A percentile compares a stretch with the other conserved stretches of the same genome.
These are phyloP conservation scores for Dreissena rostriformis DNA, from an alignment of 1,140 invertebrate genomes.

Conservation along the genomic window DNA sequence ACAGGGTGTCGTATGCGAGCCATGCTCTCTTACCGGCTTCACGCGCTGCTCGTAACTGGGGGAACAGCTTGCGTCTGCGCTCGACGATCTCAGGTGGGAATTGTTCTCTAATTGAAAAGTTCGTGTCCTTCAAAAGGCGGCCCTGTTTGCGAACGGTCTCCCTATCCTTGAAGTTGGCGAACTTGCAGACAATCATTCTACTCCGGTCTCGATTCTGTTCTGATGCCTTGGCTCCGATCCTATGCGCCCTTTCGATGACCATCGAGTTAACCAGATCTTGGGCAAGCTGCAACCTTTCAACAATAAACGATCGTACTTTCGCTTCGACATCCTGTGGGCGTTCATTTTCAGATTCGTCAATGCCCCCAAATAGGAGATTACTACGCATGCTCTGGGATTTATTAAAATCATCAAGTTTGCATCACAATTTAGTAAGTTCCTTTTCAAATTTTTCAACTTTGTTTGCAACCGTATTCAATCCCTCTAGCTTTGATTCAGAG, in stretches of 20 bases:
- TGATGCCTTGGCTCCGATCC: neutral
- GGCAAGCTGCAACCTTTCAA: neutral
- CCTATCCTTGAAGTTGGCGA: constrained; percentile 8
- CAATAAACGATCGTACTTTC: neutral
- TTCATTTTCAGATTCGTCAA: neutral
- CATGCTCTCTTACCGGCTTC: constrained; percentile 5
- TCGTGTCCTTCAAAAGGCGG: neutral
- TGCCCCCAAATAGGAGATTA: neutral
- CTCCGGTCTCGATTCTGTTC: neutral
- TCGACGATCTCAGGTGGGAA: constrained; percentile 5
- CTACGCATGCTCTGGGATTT: constrained; percentile 7
- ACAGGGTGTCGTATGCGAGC: constrained; percentile 18
- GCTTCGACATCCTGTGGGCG: neutral
- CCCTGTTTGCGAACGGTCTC: neutral
- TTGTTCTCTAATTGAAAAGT: neutral
- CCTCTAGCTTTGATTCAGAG: too few relatives aligned
- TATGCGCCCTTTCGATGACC: neutral
- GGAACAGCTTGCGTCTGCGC: neutral
- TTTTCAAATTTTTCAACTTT: too few relatives aligned
- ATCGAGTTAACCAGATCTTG: neutral
- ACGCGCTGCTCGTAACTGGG: neutral
- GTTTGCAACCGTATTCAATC: too few relatives aligned
- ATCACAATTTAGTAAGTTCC: too few relatives aligned
- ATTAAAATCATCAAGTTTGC: too few relatives aligned
- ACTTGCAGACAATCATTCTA: constrained; percentile 5